Evolutionary conservation across 2,888 invertebrate species (phyloP).

Genomic region (Lamproptera curius): DNA sequence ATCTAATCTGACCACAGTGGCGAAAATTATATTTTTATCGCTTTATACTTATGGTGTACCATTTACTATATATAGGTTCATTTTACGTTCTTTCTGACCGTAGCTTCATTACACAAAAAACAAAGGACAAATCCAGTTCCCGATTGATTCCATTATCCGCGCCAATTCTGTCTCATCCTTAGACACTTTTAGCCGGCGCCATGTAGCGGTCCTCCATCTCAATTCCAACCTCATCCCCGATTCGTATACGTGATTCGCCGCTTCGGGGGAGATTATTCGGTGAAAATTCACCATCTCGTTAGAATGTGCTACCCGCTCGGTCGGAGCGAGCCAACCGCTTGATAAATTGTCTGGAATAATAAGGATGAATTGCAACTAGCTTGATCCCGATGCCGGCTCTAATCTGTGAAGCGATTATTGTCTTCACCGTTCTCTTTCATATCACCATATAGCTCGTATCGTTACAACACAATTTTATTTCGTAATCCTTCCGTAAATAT

Average conservation of each 20-base stretch:
- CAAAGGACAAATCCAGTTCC: neutral
- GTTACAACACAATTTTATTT: too few relatives aligned
- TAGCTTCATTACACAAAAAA: too few relatives aligned
- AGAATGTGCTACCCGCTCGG: slow-evolving; percentile 73
- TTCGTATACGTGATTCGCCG: slow-evolving; percentile 51
- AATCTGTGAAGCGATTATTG: slow-evolving; percentile 62
- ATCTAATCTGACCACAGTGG: neutral
- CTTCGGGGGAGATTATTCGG: slow-evolving; percentile 75
- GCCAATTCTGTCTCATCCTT: slow-evolving; percentile 24
- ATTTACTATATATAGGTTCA: too few relatives aligned
- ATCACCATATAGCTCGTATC: too few relatives aligned
- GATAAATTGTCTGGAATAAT: slow-evolving; percentile 79
- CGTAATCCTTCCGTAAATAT: too few relatives aligned
- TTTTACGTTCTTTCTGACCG: too few relatives aligned
- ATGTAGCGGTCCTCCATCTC: slow-evolving; percentile 74
- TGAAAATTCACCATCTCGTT: slow-evolving; percentile 79
- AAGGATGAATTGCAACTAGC: slow-evolving; percentile 78
- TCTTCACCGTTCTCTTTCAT: too few relatives aligned
- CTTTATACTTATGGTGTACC: too few relatives aligned
- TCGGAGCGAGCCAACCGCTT: slow-evolving; percentile 74
- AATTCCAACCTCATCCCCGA: slow-evolving; percentile 72
- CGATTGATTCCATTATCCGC: slow-evolving; percentile 12
- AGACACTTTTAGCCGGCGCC: slow-evolving; percentile 36
- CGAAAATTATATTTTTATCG: too few relatives aligned
- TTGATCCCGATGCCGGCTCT: slow-evolving; percentile 61